Evolutionary conservation across 2,888 invertebrate species (phyloP), one percentile per base, ranked within the genome.

Genomic region (Tenthredo notha): DNA sequence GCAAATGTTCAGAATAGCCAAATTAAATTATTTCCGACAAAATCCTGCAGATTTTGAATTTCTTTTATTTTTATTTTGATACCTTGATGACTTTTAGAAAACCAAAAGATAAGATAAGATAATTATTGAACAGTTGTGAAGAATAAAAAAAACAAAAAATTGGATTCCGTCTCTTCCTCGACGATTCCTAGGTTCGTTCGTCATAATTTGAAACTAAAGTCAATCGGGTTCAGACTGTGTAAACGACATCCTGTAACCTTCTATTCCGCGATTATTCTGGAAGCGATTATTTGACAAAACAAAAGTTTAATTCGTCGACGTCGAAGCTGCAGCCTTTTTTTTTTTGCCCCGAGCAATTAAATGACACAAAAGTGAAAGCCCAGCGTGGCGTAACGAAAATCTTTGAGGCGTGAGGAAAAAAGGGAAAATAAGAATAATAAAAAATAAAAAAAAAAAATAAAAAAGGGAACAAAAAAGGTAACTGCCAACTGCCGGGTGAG

Each of bases 291-390:
- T 74, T 25, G 21, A 43, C 21, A 10, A 18, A 40, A 74, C 72
- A 74, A 43, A 43, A 21, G 21, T 21, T 4, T 67, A 29, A 67
- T 67, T 67, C 67, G 29, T 67, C 33, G 15, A 33, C 6, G 33
- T 67, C 18, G 67, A 33, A 33, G 33, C 67, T 33, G 33, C 67
- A 67, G 67, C 33, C n/a, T n/a, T n/a, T n/a, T n/a, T n/a, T n/a
- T 33, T 67, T 67, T 67, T 67, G 7, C 67, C 67, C 1, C 67
- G 67, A 33, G 67, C 67, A 67, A 67, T 67, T 67, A 33, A 67
- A 18, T 33, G 6, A 33, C 33, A 67, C 67, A 67, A 67, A 67
- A 67, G 67, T 18, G 33, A 33, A 67, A 67, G 33, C 67, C 33
- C 33, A 33, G 29, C 6, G 25, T 33, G 67, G 67, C 3, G 33